phyloP scores from a whole-genome alignment of 2,113 vertebrate species.

The Aplodontia rufa region DNA sequence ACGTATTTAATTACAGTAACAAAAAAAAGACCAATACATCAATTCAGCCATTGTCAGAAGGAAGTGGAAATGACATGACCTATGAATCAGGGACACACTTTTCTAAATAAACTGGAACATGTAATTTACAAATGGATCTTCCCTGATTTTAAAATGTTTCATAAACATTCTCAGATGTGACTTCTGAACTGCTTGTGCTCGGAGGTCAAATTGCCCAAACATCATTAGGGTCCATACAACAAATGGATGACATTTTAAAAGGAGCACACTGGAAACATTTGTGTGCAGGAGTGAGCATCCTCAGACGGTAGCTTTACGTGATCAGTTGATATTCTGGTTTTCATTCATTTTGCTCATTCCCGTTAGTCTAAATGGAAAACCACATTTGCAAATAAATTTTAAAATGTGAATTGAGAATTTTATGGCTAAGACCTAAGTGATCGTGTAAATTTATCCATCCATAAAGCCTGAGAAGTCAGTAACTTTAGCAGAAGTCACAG shows the following conservation, averaged over 20 bases:
- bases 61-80: background rate
- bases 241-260: background rate
- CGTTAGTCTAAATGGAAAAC: background rate
- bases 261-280: background rate
- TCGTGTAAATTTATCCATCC: background rate
- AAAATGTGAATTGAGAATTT: conserved; percentile 7
- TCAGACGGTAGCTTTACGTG: background rate
- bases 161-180: background rate
- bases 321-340: background rate
- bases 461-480: background rate
- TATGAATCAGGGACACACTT: background rate
- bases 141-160: background rate
- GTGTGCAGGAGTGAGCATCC: background rate
- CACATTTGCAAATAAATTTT: background rate
- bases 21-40: background rate
- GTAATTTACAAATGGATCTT: background rate
- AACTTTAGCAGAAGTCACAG: background rate
- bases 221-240: background rate
- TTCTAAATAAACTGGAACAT: conserved; percentile 16
- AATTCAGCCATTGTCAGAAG: background rate
- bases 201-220: background rate
- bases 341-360: background rate
- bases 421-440: background rate
- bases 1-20: background rate
- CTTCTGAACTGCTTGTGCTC: background rate